These are phyloP conservation scores for Gastrophryne carolinensis DNA, from an alignment of 2,797 vertebrate genomes.

Conservation along the genomic window DNA sequence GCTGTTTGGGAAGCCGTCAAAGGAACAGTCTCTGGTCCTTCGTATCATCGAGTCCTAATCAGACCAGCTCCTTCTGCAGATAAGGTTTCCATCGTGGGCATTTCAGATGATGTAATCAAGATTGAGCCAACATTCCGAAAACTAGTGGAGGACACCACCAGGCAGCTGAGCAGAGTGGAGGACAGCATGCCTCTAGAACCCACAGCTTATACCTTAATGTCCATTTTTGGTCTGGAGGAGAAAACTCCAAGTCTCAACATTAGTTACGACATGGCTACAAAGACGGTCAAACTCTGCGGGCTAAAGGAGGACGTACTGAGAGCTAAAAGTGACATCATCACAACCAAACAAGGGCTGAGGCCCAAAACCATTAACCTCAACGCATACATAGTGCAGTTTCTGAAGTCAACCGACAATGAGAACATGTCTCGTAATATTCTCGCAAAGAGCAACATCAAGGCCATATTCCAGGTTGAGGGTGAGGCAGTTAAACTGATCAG, in stretches of 20 bases:
- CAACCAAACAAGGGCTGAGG: constrained; percentile 59
- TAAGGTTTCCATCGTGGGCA: constrained; percentile 69
- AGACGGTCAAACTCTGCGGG: constrained; percentile 68
- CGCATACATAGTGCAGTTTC: constrained; percentile 65
- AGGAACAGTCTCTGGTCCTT: constrained; percentile 28
- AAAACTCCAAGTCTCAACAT: constrained; percentile 61
- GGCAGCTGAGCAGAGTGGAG: constrained; percentile 64
- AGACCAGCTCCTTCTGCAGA: constrained; percentile 53
- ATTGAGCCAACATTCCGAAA: constrained; percentile 59
- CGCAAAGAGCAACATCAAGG: constrained; percentile 65
- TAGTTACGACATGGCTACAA: constrained; percentile 58
- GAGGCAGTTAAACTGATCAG: constrained; percentile 63
- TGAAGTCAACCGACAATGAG: constrained; percentile 62
- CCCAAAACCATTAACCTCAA: constrained; percentile 56
- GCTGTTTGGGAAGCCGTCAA: constrained; percentile 70
- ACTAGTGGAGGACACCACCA: constrained; percentile 1
- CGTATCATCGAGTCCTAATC: constrained; percentile 58
- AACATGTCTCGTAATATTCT: constrained; percentile 72
- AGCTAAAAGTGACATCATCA: constrained; percentile 71
- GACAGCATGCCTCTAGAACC: constrained; percentile 57
- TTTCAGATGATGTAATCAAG: constrained; percentile 59
- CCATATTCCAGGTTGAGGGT: constrained; percentile 65
- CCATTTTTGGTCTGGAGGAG: constrained; percentile 61
- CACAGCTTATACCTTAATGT: constrained; percentile 66
- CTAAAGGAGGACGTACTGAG: constrained; percentile 65